These are phyloP conservation scores for Drosophila kambysellisi DNA, from an alignment of 2,888 invertebrate species.

Conservation along the genomic window DNA sequence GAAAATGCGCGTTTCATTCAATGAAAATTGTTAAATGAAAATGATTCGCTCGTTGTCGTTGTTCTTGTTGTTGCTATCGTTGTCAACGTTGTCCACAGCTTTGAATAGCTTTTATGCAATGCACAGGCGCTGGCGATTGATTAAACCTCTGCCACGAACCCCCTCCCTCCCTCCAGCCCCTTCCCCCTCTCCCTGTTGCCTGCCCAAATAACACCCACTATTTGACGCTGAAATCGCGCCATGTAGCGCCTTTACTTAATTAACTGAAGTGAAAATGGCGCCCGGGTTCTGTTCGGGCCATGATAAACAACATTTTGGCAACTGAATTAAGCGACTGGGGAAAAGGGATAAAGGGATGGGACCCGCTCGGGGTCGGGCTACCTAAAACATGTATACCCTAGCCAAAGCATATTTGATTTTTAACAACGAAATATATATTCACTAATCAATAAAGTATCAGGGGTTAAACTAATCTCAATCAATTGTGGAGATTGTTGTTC, in stretches of 20 bases:
- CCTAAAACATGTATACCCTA: conserved; percentile 35
- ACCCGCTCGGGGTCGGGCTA: not conserved
- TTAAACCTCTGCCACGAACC: conserved; percentile 42
- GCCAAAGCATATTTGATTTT: not conserved
- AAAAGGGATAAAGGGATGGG: not conserved
- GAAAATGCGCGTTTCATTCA: conserved; percentile 74
- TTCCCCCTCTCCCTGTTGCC: conserved; percentile 4
- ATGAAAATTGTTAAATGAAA: conserved; percentile 77
- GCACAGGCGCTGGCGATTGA: conserved; percentile 59
- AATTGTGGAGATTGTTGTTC: not conserved
- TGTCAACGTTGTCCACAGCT: conserved; percentile 26
- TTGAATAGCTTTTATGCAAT: conserved; percentile 54
- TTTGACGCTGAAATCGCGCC: conserved; percentile 21
- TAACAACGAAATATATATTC: not conserved
- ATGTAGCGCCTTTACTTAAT: conserved; percentile 71
- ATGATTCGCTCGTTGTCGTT: conserved; percentile 62
- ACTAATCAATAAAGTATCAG: not conserved
- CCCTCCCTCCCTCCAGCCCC: conserved; percentile 3
- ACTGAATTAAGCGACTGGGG: not conserved
- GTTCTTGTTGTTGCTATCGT: conserved; percentile 10
- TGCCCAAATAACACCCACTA: conserved; percentile 9
- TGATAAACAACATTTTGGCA: conserved; percentile 72
- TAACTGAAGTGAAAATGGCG: conserved; percentile 80
- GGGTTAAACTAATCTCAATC: not conserved
- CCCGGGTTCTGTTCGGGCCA: conserved; percentile 56